Base-by-base conservation (phyloP, 2,888 invertebrate species). In the Phyto melanocephala region DNA sequence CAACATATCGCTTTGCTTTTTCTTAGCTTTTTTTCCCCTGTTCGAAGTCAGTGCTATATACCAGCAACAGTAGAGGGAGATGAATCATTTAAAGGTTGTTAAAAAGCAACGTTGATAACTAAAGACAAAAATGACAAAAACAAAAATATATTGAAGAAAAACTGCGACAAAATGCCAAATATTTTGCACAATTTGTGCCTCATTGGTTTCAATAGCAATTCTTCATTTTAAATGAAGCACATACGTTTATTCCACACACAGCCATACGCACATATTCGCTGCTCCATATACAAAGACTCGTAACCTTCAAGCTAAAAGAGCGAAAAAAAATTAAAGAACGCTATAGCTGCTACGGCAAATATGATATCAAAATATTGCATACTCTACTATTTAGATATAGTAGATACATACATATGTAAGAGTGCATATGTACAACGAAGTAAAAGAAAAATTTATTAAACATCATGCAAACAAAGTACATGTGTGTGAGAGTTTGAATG, bases 131-230 rank as follows among this genome's bases (percentile, higher is more conserved):
- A n/a, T n/a, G n/a, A n/a, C n/a, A n/a, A 11, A 52, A 68, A 65
- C 74, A 13, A 22, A 33, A 37, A 35, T 40, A 33, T 68, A n/a
- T n/a, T 58, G 4, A 20, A 7, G 47, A 62, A 42, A 33, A 75
- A 42, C 35, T 62, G 17, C 15, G 62, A 70, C 24, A 54, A 81
- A 80, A 87, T 86, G 86, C 86, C 86, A 85, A 87, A 87, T 86
- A 89, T 88, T 88, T 88, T 87, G 87, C 86, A 87, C 88, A 89
- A 88, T 89, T 89, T 89, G 89, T 87, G 89, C 87, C 88, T 88
- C 89, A 89, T 89, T 88, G 89, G 86, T 85, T 84, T 84, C 88
- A 86, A 89, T 89, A 89, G 87, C 88, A 89, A 89, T 89, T 86
- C 87, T 85, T 89, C 89, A 89, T 89, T 87, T 88, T 87, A 86